Conservation (phyloP, 2,888 invertebrate genomes). For the Theretra japonica region DNA sequence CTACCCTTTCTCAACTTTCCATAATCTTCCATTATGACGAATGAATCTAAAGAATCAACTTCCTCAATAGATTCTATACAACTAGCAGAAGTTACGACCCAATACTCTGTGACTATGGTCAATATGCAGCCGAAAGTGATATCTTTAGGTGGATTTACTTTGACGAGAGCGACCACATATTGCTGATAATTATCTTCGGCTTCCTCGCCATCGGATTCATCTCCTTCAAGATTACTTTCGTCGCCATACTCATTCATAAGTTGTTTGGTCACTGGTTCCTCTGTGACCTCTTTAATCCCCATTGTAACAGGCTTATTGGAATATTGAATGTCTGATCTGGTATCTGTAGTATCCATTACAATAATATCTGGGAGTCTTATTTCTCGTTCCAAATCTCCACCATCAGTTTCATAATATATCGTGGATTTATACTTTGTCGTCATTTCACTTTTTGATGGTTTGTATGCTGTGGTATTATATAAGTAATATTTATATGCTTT, state of each 20-base stretch:
- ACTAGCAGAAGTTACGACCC: conserved; percentile 73
- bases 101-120: conserved; percentile 59
- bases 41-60: conserved; percentile 65
- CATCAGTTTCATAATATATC: conserved; percentile 6
- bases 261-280: neutral
- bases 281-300: neutral
- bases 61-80: conserved; percentile 72
- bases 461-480: conserved; percentile 12
- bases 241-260: neutral
- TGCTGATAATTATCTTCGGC: conserved; percentile 43
- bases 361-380: neutral
- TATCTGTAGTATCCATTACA: neutral
- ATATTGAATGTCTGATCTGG: neutral
- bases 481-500: conserved; percentile 56
- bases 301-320: neutral
- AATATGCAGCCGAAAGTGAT: conserved; percentile 68
- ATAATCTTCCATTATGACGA: conserved; percentile 63
- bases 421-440: neutral
- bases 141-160: conserved; percentile 55
- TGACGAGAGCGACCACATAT: conserved; percentile 63
- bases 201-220: conserved; percentile 41
- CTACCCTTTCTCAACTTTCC: conserved; percentile 47
- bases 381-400: neutral
- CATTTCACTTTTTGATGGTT: neutral
- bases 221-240: neutral